Evolutionary conservation across 2,113 vertebrate genomes (phyloP).

Genomic region (Syrrhaptes paradoxus): DNA sequence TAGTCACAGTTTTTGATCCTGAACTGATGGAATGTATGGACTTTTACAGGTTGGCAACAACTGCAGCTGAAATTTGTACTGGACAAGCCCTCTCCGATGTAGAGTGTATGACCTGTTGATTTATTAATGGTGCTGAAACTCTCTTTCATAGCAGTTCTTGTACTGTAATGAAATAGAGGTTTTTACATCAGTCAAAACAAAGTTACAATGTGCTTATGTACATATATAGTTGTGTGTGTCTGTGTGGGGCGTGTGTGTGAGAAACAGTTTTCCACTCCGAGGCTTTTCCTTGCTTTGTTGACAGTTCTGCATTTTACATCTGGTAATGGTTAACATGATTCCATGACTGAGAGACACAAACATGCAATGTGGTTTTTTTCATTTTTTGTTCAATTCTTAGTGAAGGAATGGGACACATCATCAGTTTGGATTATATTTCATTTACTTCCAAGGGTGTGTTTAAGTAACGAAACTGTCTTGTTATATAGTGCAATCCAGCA

Average conservation of each 20-base stretch:
- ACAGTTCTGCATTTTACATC: neutral
- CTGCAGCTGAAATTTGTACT: neutral
- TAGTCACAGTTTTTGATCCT: neutral
- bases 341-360: neutral
- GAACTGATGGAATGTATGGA: neutral
- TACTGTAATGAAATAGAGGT: neutral
- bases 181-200: neutral
- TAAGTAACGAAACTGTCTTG: neutral
- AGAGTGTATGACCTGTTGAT: neutral
- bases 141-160: neutral
- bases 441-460: neutral
- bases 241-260: too few relatives aligned
- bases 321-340: neutral
- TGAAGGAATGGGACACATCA: neutral
- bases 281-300: neutral
- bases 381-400: neutral
- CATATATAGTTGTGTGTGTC: rapidly evolving
- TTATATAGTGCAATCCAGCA: neutral
- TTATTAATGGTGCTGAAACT: neutral
- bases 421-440: neutral
- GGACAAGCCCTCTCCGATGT: neutral
- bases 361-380: neutral
- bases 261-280: neutral
- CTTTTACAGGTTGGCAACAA: neutral
- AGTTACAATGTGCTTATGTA: neutral